Conservation (phyloP, 2,888 invertebrate species). For the Gymnoscelis rufifasciata region DNA sequence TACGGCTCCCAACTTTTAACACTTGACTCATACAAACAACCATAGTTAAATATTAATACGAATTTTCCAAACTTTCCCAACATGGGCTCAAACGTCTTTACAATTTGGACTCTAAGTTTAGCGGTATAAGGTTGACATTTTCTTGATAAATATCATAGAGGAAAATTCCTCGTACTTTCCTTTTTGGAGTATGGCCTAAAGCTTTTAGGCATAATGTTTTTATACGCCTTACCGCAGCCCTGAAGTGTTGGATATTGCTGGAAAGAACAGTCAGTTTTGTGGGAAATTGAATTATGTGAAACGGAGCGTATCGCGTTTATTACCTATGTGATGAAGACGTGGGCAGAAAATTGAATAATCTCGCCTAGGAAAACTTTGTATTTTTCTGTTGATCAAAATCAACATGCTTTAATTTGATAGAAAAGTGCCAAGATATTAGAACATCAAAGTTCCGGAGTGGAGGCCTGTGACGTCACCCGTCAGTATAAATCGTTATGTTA, state of each 20-base stretch:
- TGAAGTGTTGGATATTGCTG: conserved; percentile 21
- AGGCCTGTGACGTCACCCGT: no score
- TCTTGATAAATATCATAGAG: neutral
- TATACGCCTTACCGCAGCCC: conserved; percentile 23
- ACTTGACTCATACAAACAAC: conserved; percentile 13
- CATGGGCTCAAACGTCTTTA: neutral
- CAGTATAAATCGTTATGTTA: no score
- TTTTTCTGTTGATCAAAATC: no score
- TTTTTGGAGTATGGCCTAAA: conserved; percentile 20
- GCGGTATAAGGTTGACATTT: neutral
- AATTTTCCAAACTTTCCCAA: conserved; percentile 14
- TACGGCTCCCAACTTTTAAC: conserved; percentile 7
- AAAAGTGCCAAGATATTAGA: no score
- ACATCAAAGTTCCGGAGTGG: no score
- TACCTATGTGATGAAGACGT: neutral
- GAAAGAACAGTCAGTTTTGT: conserved; percentile 14
- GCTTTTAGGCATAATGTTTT: conserved; percentile 33
- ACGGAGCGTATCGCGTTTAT: conserved; percentile 3
- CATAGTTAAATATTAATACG: conserved; percentile 24
- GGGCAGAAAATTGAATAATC: neutral
- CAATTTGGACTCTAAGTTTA: neutral
- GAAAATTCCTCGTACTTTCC: conserved; percentile 5
- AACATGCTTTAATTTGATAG: no score
- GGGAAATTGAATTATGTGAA: conserved; percentile 22
- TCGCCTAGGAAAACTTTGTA: no score